Conservation (phyloP, 2,113 vertebrate genomes). For the Aythya baeri region DNA sequence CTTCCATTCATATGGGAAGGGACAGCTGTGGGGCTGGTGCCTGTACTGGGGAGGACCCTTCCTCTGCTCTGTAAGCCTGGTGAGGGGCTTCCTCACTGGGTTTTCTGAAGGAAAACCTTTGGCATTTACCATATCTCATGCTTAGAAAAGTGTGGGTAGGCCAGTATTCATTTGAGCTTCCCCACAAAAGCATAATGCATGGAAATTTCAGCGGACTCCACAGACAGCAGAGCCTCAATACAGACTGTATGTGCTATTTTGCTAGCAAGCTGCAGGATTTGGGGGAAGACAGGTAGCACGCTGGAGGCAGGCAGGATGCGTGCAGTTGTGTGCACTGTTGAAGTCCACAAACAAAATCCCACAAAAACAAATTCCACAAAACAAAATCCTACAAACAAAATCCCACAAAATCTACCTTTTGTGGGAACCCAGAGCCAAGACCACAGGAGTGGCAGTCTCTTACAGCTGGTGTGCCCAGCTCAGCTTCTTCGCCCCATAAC, state of each 20-base stretch:
- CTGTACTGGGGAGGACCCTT: not conserved
- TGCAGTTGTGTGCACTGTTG: not conserved
- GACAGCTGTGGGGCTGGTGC: not conserved
- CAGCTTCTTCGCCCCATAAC: not conserved
- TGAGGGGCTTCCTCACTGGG: not conserved
- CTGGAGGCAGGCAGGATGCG: not conserved
- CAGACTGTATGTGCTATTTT: not conserved
- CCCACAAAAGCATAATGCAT: not conserved
- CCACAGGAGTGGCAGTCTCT: not conserved
- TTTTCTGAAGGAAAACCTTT: not conserved
- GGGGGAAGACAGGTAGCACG: not conserved
- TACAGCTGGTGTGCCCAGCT: accelerated
- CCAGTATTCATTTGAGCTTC: not conserved
- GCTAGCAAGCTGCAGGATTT: not conserved
- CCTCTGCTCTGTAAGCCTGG: not conserved
- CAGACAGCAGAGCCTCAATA: not conserved
- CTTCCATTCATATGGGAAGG: not conserved
- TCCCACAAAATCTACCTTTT: not conserved
- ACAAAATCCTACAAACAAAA: too few species aligned
- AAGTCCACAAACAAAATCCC: not conserved
- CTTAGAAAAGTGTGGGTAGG: not conserved
- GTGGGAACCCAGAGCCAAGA: not conserved
- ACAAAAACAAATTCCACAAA: too few species aligned
- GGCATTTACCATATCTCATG: not conserved
- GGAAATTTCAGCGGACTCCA: not conserved